phyloP scores from a whole-genome alignment of 2,888 invertebrate species.

The Heliconius aoede region DNA sequence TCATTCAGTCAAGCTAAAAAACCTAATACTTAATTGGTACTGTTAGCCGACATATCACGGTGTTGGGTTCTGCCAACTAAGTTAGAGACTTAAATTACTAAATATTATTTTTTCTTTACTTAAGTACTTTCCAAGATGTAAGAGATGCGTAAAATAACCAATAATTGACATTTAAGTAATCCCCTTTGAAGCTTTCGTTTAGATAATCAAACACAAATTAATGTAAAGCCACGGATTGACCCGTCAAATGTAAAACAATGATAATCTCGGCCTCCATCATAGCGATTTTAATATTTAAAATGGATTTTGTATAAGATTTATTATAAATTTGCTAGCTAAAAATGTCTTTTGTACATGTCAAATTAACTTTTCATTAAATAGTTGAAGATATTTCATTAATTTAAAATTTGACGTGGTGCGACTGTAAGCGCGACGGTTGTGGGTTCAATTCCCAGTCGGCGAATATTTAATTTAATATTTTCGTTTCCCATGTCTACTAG shows the following conservation, averaged over 20 bases:
- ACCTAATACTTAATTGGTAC: too few relatives aligned
- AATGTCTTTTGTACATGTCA: neutral
- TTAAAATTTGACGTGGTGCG: too few relatives aligned
- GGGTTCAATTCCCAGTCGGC: neutral
- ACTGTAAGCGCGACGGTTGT: neutral
- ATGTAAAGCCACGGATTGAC: conserved; percentile 28
- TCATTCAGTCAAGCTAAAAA: too few relatives aligned
- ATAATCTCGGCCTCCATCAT: conserved; percentile 19
- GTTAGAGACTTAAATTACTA: neutral
- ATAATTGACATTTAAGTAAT: conserved; percentile 13
- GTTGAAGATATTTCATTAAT: neutral
- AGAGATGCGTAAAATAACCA: neutral
- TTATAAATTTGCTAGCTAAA: neutral
- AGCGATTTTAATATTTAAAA: conserved; percentile 15
- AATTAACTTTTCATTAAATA: neutral
- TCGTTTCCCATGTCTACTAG: too few relatives aligned
- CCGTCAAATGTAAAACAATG: conserved; percentile 26
- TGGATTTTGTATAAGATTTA: neutral
- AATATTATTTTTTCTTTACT: neutral
- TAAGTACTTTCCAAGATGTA: neutral
- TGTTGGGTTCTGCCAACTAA: too few relatives aligned
- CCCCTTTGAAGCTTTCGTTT: conserved; percentile 6
- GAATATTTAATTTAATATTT: neutral
- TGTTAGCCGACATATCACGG: too few relatives aligned
- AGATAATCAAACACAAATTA: conserved; percentile 20